A percentile compares a stretch with the other conserved stretches of the same genome.
Evolutionary conservation across 1,140 invertebrate genomes (phyloP).

Genomic region (Plectus sambesii): DNA sequence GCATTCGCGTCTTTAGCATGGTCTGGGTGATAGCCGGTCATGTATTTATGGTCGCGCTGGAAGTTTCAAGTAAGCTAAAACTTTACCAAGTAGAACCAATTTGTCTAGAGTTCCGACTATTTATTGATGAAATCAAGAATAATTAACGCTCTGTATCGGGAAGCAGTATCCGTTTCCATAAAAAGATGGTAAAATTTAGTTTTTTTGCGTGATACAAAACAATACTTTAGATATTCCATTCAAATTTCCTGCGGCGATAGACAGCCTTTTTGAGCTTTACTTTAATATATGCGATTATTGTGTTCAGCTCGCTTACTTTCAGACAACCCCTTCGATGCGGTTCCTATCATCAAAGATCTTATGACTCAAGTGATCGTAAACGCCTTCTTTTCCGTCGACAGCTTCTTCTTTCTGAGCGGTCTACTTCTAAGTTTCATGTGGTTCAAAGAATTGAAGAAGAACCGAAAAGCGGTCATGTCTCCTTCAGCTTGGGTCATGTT

Average conservation of each 20-base stretch:
- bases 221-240: too few relatives aligned
- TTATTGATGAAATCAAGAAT: too few relatives aligned
- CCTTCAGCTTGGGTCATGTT: constrained; percentile 10
- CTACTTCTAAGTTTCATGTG: constrained; percentile 13
- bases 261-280: too few relatives aligned
- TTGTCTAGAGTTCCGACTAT: too few relatives aligned
- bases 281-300: constrained; percentile 10
- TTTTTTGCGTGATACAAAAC: too few relatives aligned
- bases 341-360: constrained; percentile 4
- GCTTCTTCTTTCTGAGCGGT: constrained; percentile 17
- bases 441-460: constrained; percentile 11
- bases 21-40: constrained; percentile 83
- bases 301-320: constrained; percentile 1
- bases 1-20: constrained; percentile 71
- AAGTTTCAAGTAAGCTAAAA: too few relatives aligned
- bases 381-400: constrained; percentile 20
- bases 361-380: constrained; percentile 13
- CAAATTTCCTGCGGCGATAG: too few relatives aligned
- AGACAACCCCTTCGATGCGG: constrained; percentile 18
- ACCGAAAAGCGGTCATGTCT: constrained; percentile 9
- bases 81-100: too few relatives aligned
- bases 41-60: constrained; percentile 51
- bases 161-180: too few relatives aligned
- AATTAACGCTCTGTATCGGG: too few relatives aligned
- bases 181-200: too few relatives aligned